Evolutionary conservation across 2,888 invertebrate species (phyloP).

Genomic region (Anticlea derivata): DNA sequence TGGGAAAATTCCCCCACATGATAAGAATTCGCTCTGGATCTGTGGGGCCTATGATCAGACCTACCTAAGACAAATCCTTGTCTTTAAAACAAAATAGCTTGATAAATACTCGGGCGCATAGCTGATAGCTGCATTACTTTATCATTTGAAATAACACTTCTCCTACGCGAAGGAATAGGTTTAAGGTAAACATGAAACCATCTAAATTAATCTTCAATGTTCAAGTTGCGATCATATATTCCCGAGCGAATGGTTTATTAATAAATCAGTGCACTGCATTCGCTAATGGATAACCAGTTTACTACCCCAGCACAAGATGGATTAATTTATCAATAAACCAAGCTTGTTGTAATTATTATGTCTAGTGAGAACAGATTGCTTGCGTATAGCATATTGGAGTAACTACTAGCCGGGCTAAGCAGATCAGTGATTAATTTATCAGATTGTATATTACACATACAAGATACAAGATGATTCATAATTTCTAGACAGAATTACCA

Average conservation of each 20-base stretch:
- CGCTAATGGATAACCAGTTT: conserved; percentile 14
- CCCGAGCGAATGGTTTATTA: not conserved
- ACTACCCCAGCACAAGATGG: not conserved
- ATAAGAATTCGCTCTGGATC: too few species aligned
- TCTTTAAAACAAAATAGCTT: too few species aligned
- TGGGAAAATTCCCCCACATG: too few species aligned
- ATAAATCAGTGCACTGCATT: conserved; percentile 10
- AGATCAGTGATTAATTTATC: not conserved
- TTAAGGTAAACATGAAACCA: too few species aligned
- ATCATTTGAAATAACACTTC: too few species aligned
- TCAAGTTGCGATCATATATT: not conserved
- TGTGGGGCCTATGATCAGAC: too few species aligned
- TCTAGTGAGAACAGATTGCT: conserved; percentile 14
- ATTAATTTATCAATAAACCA: conserved; percentile 17
- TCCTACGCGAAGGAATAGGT: too few species aligned
- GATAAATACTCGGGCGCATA: too few species aligned
- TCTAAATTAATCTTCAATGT: too few species aligned
- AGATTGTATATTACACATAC: not conserved
- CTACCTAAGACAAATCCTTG: too few species aligned
- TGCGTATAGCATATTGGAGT: conserved; percentile 15
- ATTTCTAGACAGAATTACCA: too few species aligned
- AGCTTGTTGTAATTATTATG: conserved; percentile 12
- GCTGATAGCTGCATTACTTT: too few species aligned
- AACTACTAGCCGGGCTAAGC: conserved; percentile 5
- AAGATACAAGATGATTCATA: not conserved